Base-by-base conservation (phyloP, 2,888 invertebrate genomes). In the Ormyrus nitidulus region DNA sequence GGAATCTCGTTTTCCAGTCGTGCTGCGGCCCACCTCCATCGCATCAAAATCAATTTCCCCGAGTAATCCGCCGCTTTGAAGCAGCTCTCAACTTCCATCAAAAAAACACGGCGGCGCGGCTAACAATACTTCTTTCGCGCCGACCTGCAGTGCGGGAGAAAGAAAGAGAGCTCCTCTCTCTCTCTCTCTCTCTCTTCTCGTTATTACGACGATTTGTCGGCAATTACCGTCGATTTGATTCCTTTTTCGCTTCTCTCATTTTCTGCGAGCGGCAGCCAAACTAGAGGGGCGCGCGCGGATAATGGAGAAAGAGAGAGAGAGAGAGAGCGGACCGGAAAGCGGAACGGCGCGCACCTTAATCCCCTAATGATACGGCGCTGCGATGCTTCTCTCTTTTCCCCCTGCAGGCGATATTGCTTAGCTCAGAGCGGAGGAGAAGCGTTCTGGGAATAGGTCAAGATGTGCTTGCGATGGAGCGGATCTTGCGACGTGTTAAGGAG, bases 171-270 rank as follows among this genome's bases (percentile, higher is more conserved):
- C 68, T 76, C 34, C 69, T 69, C 59, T 8, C 19, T 58, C 70
- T 46, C 13, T 34, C 34, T 34, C 34, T 34, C 13, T 51, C 54
- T 46, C 49, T 13, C 44, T n/a, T 19, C 53, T 75, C 75, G 58
- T 80, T 77, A 80, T 77, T 77, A 58, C 61, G 64, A 65, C 80
- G 74, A 81, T 70, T 81, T 74, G 68, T 69, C 73, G 69, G 77
- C 70, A 77, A 81, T 81, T 77, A 77, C 64, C 77, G 68, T 72
- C 51, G 59, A 77, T 77, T 80, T 48, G 53, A 68, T 76, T 56
- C 44, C 58, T 69, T 73, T 73, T 68, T 56, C 19, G 6, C 9
- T 44, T 68, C 54, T 59, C 9, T 10, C 54, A 6, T 44, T 61
- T 10, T 53, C 71, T 48, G 65, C 69, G 46, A 34, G n/a, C 19